Conservation (phyloP, 2,888 invertebrate genomes). For the Zaprionus lineosus region DNA sequence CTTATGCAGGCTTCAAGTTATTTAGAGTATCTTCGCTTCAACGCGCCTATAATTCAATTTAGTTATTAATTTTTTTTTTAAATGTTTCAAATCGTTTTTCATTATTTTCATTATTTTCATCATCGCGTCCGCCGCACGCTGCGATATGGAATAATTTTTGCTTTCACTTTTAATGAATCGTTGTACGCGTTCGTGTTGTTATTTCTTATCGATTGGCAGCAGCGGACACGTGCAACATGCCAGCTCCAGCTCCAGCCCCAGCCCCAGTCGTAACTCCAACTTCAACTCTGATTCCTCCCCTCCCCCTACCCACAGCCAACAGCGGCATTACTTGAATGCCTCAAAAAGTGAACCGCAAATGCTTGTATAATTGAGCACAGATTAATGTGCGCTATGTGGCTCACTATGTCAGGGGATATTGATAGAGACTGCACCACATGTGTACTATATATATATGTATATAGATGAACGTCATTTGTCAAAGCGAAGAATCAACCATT, state of each 20-base stretch:
- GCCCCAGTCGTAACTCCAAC: too few relatives aligned
- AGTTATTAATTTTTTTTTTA: conserved; percentile 45
- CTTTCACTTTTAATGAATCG: conserved; percentile 76
- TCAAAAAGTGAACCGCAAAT: conserved; percentile 21
- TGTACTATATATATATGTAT: too few relatives aligned
- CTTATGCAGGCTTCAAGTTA: not conserved
- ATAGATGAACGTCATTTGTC: too few relatives aligned
- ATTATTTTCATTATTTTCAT: conserved; percentile 68
- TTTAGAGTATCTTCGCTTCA: conserved; percentile 28
- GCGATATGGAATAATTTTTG: conserved; percentile 71
- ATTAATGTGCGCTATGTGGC: too few relatives aligned
- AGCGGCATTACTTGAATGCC: conserved; percentile 16
- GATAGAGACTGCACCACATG: too few relatives aligned
- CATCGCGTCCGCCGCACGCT: conserved; percentile 61
- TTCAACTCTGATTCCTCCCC: too few relatives aligned
- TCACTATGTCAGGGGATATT: too few relatives aligned
- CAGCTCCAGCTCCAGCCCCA: conserved; percentile 27
- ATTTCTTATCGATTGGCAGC: conserved; percentile 57
- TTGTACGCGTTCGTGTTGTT: conserved; percentile 17
- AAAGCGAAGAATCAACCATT: too few relatives aligned
- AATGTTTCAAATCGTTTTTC: conserved; percentile 54
- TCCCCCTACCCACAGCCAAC: too few relatives aligned
- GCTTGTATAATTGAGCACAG: too few relatives aligned
- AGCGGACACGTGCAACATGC: conserved; percentile 73
- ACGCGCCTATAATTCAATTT: conserved; percentile 32